phyloP scores from a whole-genome alignment of 2,888 invertebrate species.

The Oligia latruncula region DNA sequence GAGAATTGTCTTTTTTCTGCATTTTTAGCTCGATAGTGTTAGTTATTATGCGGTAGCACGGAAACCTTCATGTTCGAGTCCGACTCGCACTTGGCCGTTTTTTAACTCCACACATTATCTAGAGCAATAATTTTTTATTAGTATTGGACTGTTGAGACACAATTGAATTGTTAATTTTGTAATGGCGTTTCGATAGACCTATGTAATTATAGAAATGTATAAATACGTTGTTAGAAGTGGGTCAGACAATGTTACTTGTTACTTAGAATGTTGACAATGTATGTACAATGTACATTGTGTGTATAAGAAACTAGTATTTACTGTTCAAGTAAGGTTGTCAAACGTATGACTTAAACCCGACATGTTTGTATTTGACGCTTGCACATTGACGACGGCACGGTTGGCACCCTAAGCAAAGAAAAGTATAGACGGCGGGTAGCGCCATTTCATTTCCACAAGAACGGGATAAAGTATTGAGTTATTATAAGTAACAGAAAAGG shows the following conservation, averaged over 20 bases:
- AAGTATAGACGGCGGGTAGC: too few relatives aligned
- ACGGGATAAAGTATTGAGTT: too few relatives aligned
- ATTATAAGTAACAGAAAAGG: too few relatives aligned
- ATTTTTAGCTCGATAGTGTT: neutral
- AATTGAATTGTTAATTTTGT: constrained; percentile 64
- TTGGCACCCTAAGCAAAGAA: too few relatives aligned
- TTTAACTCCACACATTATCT: constrained; percentile 53
- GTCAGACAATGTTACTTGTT: constrained; percentile 54
- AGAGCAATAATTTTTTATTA: constrained; percentile 60
- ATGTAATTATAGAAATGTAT: constrained; percentile 57
- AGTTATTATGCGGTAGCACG: neutral
- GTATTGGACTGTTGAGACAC: constrained; percentile 58
- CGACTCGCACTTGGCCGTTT: neutral
- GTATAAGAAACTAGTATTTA: constrained; percentile 38
- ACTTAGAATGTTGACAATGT: constrained; percentile 59
- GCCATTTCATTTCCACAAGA: too few relatives aligned
- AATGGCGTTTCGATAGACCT: constrained; percentile 55
- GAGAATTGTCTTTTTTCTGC: neutral
- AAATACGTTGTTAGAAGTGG: constrained; percentile 57
- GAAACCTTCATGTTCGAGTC: neutral
- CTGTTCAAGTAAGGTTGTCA: constrained; percentile 15
- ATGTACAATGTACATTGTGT: constrained; percentile 24
- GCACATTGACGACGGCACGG: neutral
- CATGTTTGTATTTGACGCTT: constrained; percentile 7
- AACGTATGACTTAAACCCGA: constrained; percentile 1